Base-by-base conservation (phyloP, 2,113 vertebrate species). In the Arothron firmamentum region DNA sequence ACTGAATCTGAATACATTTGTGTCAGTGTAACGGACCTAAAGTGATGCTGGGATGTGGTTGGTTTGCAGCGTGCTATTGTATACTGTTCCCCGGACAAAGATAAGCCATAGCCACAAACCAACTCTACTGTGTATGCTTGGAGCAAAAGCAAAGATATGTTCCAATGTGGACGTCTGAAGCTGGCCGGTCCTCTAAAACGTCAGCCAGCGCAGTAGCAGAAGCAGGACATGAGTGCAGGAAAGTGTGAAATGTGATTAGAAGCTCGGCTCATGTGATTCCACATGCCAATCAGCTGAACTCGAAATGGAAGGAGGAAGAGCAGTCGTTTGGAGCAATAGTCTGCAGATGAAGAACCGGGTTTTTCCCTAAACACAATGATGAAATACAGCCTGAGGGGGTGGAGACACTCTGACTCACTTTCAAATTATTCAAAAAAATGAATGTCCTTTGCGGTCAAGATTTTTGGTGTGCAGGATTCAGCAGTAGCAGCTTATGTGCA, bases 231-330 rank as follows among this genome's bases (percentile, higher is more conserved):
- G 74, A 84, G 83, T 87, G 83, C 87, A 75, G 65, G 79, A 83
- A 84, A 84, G 84, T 89, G 86, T 87, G 84, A 91, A 90, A 91
- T 90, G 83, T 88, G 88, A 91, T 89, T 89, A 91, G 67, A 67
- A 77, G 72, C 75, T 80, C 70, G 74, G 84, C 82, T 90, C 85
- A 88, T 90, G 85, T 88, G 89, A 89, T 82, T 75, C 74, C 79
- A 75, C 75, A 79, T 83, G 80, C 80, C 81, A 83, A 86, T 78
- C 74, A 81, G 74, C 82, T 88, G 86, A 81, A 85, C 81, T 81
- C 75, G 83, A 87, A 78, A 80, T 80, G 80, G 81, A 76, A 72
- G 42, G 25, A 8, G 53, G 4, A 47, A 3, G 31, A 69, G 72
- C 15, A 43, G 65, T 42, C 49, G 50, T 59, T 60, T 62, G 48